Percentiles rank a stretch among this genome's conserved stretches.
These are phyloP conservation scores for Sander lucioperca DNA, from an alignment of 2,113 vertebrate genomes.

Conservation along the genomic window DNA sequence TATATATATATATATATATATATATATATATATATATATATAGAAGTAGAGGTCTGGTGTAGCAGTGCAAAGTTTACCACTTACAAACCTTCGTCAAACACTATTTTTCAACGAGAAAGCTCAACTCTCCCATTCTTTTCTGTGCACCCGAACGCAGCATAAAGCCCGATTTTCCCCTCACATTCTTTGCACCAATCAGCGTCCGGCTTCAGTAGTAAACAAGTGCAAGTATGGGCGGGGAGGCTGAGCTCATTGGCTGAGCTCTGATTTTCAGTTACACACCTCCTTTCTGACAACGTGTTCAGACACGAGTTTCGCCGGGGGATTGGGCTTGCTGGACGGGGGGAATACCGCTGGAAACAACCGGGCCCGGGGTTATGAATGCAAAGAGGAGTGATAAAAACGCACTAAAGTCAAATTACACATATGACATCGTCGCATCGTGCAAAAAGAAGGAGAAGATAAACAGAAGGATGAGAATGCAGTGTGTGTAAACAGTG, in stretches of 20 bases:
- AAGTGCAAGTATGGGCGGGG: conserved; percentile 69
- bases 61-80: neutral
- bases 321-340: conserved; percentile 25
- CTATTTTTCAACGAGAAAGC: rapidly evolving
- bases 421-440: too few relatives aligned
- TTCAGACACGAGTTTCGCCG: conserved; percentile 83
- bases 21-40: too few relatives aligned
- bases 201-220: conserved; percentile 79
- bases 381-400: neutral
- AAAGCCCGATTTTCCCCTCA: conserved; percentile 59
- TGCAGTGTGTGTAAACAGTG: neutral
- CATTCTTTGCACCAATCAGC: conserved; percentile 64
- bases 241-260: conserved; percentile 74
- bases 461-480: rapidly evolving
- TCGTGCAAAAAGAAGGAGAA: neutral
- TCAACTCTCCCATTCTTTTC: conserved; percentile 22
- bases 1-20: too few relatives aligned
- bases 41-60: neutral
- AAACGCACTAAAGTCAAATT: neutral
- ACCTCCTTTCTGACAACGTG: conserved; percentile 83
- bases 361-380: neutral
- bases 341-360: neutral
- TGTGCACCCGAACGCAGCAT: conserved; percentile 36
- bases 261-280: conserved; percentile 49
- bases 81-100: neutral